These are phyloP conservation scores for Chiloscyllium plagiosum DNA, from an alignment of 2,113 vertebrate species.

Conservation along the genomic window DNA sequence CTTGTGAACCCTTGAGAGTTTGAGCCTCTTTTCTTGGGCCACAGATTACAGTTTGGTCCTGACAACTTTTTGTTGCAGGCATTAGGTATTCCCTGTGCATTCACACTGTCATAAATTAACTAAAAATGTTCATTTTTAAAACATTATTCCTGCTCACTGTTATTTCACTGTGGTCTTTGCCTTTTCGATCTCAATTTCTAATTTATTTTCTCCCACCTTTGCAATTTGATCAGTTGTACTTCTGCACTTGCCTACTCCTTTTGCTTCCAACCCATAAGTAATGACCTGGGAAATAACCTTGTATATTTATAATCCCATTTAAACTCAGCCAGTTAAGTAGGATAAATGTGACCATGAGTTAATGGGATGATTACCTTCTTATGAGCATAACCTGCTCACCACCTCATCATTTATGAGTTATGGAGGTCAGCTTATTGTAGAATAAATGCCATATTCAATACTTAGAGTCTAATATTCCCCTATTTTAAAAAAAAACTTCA, in stretches of 20 bases:
- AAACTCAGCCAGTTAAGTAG: constrained; percentile 6
- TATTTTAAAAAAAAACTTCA: not conserved
- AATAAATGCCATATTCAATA: not conserved
- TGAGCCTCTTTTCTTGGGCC: not conserved
- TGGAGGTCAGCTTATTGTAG: not conserved
- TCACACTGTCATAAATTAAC: not conserved
- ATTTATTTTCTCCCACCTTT: not conserved
- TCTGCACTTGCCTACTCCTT: not conserved
- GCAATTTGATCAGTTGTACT: not conserved
- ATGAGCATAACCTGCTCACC: not conserved
- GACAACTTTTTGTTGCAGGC: not conserved
- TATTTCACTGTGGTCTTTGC: not conserved
- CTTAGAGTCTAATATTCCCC: not conserved
- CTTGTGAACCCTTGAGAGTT: not conserved
- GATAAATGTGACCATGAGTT: constrained; percentile 20
- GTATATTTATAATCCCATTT: constrained; percentile 13
- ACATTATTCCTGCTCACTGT: not conserved
- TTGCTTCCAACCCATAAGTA: not conserved
- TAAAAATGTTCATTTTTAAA: not conserved
- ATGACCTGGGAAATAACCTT: not conserved
- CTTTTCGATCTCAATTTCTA: not conserved
- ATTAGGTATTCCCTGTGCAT: too few species aligned
- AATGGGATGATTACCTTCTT: constrained; percentile 26
- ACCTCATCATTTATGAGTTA: not conserved
- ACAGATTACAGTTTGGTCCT: not conserved